A percentile compares a stretch with the other conserved stretches of the same genome.
Evolutionary conservation across 2,888 invertebrate genomes (phyloP).

Genomic region (Eudasyphora cyanicolor): DNA sequence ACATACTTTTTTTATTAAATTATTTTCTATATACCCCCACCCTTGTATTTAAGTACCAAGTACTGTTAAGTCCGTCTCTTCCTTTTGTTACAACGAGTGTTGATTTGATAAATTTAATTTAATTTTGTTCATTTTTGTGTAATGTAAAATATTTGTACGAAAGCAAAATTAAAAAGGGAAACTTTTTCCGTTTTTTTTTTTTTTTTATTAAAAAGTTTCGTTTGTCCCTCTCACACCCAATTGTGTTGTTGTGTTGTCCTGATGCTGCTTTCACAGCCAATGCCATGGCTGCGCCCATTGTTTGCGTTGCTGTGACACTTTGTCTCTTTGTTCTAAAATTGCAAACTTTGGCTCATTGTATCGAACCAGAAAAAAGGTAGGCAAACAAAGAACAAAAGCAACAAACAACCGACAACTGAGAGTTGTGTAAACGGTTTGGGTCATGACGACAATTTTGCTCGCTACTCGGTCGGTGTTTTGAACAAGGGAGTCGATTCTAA

Average conservation of each 20-base stretch:
- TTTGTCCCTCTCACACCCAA: not conserved
- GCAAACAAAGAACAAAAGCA: not conserved
- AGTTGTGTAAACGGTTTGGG: not conserved
- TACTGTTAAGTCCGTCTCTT: not conserved
- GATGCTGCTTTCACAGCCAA: not conserved
- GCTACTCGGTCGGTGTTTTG: too few relatives aligned
- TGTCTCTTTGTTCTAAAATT: constrained; percentile 15
- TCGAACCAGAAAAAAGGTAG: not conserved
- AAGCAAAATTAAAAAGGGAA: not conserved
- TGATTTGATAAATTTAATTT: constrained; percentile 42
- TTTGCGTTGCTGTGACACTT: constrained; percentile 7
- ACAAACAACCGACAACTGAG: not conserved
- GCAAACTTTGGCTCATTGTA: constrained; percentile 6
- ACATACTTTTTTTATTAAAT: too few relatives aligned
- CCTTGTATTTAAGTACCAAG: too few relatives aligned
- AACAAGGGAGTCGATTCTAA: too few relatives aligned
- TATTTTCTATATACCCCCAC: too few relatives aligned
- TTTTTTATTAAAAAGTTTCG: constrained; percentile 22
- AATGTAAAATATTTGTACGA: not conserved
- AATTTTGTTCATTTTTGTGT: constrained; percentile 1
- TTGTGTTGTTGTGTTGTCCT: too few relatives aligned
- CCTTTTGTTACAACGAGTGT: not conserved
- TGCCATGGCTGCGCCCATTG: not conserved
- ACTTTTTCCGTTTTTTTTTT: constrained; percentile 14
- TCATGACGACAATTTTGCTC: too few relatives aligned